Percentiles rank a stretch among this genome's conserved stretches.
These are phyloP conservation scores for Salticus scenicus DNA, from an alignment of 2,888 invertebrate species.

Conservation along the genomic window DNA sequence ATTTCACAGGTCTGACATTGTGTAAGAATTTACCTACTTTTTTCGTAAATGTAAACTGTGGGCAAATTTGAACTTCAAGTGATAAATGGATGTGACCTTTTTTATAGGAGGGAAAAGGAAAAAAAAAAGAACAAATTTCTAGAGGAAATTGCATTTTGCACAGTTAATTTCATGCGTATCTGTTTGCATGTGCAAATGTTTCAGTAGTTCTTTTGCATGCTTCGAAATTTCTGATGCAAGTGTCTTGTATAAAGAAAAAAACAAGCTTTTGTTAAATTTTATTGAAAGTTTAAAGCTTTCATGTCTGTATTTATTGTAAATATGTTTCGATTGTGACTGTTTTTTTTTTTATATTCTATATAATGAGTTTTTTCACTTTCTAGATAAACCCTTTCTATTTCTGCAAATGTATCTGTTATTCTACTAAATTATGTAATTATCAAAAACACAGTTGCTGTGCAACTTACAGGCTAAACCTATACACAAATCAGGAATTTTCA, in stretches of 20 bases:
- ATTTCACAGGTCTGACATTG: neutral
- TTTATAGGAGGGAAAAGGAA: too few relatives aligned
- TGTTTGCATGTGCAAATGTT: neutral
- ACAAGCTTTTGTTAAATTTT: neutral
- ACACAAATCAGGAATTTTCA: too few relatives aligned
- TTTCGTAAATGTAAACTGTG: too few relatives aligned
- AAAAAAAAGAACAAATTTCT: neutral
- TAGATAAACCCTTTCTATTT: too few relatives aligned
- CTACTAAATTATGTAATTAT: too few relatives aligned
- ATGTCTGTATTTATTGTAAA: constrained; percentile 2
- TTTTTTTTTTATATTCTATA: neutral
- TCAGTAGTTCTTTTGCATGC: neutral
- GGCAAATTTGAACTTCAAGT: too few relatives aligned
- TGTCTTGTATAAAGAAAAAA: neutral
- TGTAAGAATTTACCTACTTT: too few relatives aligned
- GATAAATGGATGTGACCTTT: neutral
- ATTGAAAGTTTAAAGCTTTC: neutral
- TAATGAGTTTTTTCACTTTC: neutral
- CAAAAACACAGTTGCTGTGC: too few relatives aligned
- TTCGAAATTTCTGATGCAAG: neutral
- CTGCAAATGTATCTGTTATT: too few relatives aligned
- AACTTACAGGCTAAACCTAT: too few relatives aligned
- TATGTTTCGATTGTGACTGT: neutral
- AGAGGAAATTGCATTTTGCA: neutral
- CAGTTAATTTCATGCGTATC: neutral